Percentiles rank a stretch among this genome's conserved stretches.
Conservation (phyloP, 2,113 vertebrate genomes). For the Dipodomys ordii region DNA sequence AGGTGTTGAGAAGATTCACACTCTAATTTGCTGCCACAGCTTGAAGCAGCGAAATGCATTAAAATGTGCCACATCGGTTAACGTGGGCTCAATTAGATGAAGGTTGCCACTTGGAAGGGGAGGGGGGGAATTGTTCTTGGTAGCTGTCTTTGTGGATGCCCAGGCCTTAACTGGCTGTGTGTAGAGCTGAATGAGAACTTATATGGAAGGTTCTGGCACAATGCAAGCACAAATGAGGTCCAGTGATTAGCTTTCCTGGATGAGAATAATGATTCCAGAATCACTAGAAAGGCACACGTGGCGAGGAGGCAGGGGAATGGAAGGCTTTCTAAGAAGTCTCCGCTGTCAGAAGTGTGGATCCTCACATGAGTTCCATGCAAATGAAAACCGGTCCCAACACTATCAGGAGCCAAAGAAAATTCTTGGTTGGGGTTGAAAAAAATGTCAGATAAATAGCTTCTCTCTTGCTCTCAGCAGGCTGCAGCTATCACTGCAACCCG, state of each 20-base stretch:
- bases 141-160: slow-evolving; percentile 41
- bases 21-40: slow-evolving; percentile 79
- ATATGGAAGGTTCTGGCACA: slow-evolving; percentile 54
- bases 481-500: slow-evolving; percentile 65
- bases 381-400: slow-evolving; percentile 68
- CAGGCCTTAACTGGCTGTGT: not conserved
- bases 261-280: slow-evolving; percentile 54
- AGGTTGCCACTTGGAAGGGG: slow-evolving; percentile 63
- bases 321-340: slow-evolving; percentile 79
- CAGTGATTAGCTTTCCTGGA: slow-evolving; percentile 55
- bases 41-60: slow-evolving; percentile 75
- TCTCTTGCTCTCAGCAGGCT: slow-evolving; percentile 74
- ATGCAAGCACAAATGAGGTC: slow-evolving; percentile 33
- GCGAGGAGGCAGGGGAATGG: slow-evolving; percentile 23
- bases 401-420: slow-evolving; percentile 76
- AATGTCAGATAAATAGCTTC: slow-evolving; percentile 81
- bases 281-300: slow-evolving; percentile 31
- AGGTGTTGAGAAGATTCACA: slow-evolving; percentile 65
- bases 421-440: slow-evolving; percentile 78
- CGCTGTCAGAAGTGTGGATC: slow-evolving; percentile 15
- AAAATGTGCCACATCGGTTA: slow-evolving; percentile 72
- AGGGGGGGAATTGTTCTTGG: slow-evolving; percentile 46
- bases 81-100: slow-evolving; percentile 58
- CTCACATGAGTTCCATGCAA: slow-evolving; percentile 67
- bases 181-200: slow-evolving; percentile 4